Conservation (phyloP, 1,140 invertebrate genomes). For the Microvelia longipes region DNA sequence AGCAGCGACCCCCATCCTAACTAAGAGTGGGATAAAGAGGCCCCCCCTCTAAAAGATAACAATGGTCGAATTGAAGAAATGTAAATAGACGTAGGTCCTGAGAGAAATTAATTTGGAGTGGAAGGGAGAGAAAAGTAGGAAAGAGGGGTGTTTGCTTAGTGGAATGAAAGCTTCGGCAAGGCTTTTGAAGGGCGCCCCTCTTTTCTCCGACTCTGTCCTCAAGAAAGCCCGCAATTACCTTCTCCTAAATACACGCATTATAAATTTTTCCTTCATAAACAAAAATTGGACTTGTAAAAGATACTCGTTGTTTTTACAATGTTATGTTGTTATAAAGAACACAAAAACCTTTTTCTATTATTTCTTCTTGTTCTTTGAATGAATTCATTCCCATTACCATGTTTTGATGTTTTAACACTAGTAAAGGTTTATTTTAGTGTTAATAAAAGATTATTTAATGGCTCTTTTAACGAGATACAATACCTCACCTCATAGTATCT, state of each 20-base stretch:
- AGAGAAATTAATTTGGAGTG: slow-evolving; percentile 13
- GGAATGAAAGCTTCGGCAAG: slow-evolving; percentile 6
- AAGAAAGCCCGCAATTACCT: background rate
- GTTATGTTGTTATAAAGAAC: too few species aligned
- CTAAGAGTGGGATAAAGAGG: background rate
- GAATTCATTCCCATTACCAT: too few species aligned
- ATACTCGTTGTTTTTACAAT: too few species aligned
- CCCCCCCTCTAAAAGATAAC: slow-evolving; percentile 9
- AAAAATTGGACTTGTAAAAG: too few species aligned
- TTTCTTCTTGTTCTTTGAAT: too few species aligned
- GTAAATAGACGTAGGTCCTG: slow-evolving; percentile 6
- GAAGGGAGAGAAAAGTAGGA: too few species aligned
- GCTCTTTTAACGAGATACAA: too few species aligned
- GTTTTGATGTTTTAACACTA: too few species aligned
- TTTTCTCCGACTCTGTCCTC: background rate
- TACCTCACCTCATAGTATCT: too few species aligned
- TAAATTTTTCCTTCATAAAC: background rate
- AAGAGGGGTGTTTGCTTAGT: slow-evolving; percentile 9
- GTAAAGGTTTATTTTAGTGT: too few species aligned
- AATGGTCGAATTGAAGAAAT: slow-evolving; percentile 13
- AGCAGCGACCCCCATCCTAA: background rate
- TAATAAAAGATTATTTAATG: too few species aligned
- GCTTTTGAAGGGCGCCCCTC: background rate
- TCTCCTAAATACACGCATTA: background rate
- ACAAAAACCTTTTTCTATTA: too few species aligned